These are phyloP conservation scores for Axis porcinus DNA, from an alignment of 2,113 vertebrate species.

Conservation along the genomic window DNA sequence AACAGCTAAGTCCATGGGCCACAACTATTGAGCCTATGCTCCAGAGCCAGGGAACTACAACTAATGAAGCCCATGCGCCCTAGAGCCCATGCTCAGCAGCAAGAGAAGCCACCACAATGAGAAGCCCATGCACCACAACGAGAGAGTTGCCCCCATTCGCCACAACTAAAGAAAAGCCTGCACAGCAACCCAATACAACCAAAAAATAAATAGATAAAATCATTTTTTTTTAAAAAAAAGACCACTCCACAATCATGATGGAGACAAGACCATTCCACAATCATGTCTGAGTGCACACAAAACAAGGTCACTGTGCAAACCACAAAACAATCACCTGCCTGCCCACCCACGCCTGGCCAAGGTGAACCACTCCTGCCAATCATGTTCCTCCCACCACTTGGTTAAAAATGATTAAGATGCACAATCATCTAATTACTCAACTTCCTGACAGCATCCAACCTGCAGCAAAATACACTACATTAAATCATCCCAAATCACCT, in stretches of 20 bases:
- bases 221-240: not conserved
- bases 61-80: fast-evolving
- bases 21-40: not conserved
- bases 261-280: not conserved
- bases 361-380: not conserved
- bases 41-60: not conserved
- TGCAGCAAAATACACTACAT: not conserved
- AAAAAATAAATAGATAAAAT: not conserved
- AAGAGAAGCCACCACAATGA: not conserved
- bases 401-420: not conserved
- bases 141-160: not conserved
- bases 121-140: not conserved
- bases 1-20: not conserved
- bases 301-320: not conserved
- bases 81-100: not conserved
- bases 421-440: not conserved
- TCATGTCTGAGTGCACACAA: not conserved
- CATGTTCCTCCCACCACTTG: not conserved
- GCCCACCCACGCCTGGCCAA: not conserved
- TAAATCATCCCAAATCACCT: not conserved
- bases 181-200: not conserved
- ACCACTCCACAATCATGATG: not conserved
- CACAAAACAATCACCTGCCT: too few species aligned
- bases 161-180: not conserved
- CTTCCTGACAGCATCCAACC: not conserved